A percentile compares a stretch with the other conserved stretches of the same genome.
phyloP scores from a whole-genome alignment of 2,797 vertebrate genomes.

The Melanogrammus aeglefinus region DNA sequence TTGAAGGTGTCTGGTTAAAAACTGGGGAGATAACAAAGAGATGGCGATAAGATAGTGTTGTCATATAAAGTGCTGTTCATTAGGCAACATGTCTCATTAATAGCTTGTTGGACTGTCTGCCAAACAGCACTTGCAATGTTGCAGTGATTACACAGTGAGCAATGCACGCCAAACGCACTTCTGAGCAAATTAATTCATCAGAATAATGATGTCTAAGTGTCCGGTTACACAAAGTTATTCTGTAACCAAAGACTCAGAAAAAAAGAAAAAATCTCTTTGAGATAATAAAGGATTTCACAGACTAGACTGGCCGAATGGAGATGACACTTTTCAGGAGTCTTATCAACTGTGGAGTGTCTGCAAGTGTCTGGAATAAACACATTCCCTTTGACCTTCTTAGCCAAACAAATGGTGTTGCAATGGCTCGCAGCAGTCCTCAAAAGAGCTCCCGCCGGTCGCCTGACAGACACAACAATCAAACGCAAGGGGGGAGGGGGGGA shows the following conservation, averaged over 20 bases:
- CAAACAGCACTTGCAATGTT: conserved; percentile 35
- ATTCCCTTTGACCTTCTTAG: conserved; percentile 13
- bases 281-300: no score
- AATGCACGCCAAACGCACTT: conserved; percentile 16
- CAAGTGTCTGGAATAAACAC: background rate
- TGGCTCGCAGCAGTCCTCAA: conserved; percentile 30
- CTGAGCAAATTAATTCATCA: conserved; percentile 9
- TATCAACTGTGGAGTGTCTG: background rate
- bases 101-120: conserved; percentile 46
- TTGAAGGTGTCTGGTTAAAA: conserved; percentile 24
- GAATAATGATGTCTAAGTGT: background rate
- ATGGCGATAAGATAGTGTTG: conserved; percentile 52
- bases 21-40: conserved; percentile 45
- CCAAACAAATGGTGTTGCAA: conserved; percentile 11
- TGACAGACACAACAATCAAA: conserved; percentile 43
- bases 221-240: background rate
- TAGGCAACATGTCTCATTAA: conserved; percentile 44
- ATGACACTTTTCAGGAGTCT: background rate
- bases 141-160: conserved; percentile 16
- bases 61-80: conserved; percentile 45
- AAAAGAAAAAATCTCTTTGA: no score
- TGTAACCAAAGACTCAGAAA: background rate
- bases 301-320: no score
- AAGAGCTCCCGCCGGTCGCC: conserved; percentile 36
- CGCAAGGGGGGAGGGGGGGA: conserved; percentile 4